phyloP scores from a whole-genome alignment of 1,140 invertebrate species.

The Ptiloglossa arizonensis region DNA sequence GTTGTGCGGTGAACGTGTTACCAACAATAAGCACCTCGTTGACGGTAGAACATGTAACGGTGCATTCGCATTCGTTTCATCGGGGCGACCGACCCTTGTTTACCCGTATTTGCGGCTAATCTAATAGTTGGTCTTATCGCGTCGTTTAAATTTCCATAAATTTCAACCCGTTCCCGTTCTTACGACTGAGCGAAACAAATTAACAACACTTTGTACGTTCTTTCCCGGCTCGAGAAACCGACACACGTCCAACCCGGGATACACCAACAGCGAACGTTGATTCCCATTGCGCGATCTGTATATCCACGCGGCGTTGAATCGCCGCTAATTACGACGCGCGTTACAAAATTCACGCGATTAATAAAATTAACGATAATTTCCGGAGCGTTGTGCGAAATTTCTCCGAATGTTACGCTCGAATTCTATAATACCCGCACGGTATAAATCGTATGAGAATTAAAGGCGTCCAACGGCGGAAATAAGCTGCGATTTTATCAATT shows the following conservation, averaged over 20 bases:
- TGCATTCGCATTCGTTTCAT: conserved; percentile 37
- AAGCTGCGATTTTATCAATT: neutral
- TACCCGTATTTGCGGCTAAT: conserved; percentile 49
- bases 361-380: conserved; percentile 37
- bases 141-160: conserved; percentile 29
- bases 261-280: neutral
- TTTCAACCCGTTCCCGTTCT: neutral
- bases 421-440: too few species aligned
- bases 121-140: conserved; percentile 46
- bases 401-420: too few species aligned
- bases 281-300: neutral
- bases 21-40: conserved; percentile 63
- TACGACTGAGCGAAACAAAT: neutral
- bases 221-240: too few species aligned
- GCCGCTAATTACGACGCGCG: neutral
- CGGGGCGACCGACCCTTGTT: conserved; percentile 32
- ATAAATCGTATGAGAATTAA: too few species aligned
- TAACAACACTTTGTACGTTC: neutral
- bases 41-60: conserved; percentile 44
- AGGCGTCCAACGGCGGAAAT: neutral
- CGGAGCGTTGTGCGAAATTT: too few species aligned
- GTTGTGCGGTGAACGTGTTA: conserved; percentile 40
- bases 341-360: conserved; percentile 35
- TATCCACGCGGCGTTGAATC: conserved; percentile 8
- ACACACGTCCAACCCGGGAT: neutral